A percentile compares a stretch with the other conserved stretches of the same genome.
phyloP scores from a whole-genome alignment of 2,113 vertebrate genomes.

The Myrmecobius fasciatus region DNA sequence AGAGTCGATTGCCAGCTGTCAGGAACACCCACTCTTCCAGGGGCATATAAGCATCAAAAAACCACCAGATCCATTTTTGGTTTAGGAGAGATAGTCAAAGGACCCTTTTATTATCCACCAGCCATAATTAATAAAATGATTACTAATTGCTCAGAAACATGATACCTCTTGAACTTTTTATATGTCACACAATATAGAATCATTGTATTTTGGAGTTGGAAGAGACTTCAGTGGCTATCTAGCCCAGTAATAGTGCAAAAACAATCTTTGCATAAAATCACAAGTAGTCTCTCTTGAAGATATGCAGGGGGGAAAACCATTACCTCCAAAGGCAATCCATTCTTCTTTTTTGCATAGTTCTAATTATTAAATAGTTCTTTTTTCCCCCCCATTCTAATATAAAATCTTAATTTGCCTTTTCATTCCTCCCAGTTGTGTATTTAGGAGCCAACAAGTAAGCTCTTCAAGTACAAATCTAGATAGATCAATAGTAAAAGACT shows the following conservation, averaged over 20 bases:
- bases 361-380: background rate
- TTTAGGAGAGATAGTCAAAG: background rate
- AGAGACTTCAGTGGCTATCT: background rate
- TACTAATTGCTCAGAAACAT: background rate
- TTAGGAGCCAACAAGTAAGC: background rate
- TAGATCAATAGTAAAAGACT: background rate
- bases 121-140: background rate
- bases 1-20: background rate
- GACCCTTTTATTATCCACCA: background rate
- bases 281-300: conserved; percentile 83
- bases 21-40: background rate
- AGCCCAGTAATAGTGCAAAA: background rate
- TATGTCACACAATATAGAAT: background rate
- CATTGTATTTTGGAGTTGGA: background rate
- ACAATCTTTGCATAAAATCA: conserved; percentile 10
- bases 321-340: background rate
- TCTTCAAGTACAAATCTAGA: background rate
- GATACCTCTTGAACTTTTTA: background rate
- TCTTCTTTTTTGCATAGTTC: background rate
- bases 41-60: background rate
- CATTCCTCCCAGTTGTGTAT: background rate
- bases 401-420: background rate
- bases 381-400: background rate
- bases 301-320: background rate
- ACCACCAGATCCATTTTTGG: background rate